Percentiles rank a stretch among this genome's conserved stretches.
These are phyloP conservation scores for Pogona vitticeps DNA, from an alignment of 2,113 vertebrate genomes.

Conservation along the genomic window DNA sequence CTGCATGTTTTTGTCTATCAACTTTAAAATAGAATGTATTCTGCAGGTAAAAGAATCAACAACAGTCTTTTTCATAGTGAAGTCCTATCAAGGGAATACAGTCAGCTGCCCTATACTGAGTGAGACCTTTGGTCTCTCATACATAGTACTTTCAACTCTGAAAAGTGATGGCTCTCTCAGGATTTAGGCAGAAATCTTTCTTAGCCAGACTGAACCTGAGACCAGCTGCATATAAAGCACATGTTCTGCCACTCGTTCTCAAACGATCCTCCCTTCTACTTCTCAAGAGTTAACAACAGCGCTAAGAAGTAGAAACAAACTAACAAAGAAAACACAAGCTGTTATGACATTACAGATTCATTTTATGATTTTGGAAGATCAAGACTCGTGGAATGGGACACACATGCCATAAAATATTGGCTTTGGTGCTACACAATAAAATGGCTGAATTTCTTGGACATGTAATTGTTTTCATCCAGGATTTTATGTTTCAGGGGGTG, in stretches of 20 bases:
- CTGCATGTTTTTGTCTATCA: not conserved
- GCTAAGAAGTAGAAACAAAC: not conserved
- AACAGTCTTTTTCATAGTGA: not conserved
- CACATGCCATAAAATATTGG: not conserved
- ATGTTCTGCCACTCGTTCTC: no score
- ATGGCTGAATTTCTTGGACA: not conserved
- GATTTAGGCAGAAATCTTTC: no score
- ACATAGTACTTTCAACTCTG: no score
- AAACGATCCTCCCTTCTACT: not conserved
- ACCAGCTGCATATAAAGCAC: no score
- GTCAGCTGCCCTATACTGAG: no score
- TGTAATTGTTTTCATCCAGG: not conserved
- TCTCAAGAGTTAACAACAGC: no score
- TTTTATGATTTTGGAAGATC: not conserved
- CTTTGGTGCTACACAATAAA: not conserved
- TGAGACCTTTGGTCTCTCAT: no score
- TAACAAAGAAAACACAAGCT: not conserved
- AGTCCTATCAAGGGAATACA: not conserved
- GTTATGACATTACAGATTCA: not conserved
- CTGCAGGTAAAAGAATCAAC: not conserved
- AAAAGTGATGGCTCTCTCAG: no score
- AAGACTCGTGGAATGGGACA: not conserved
- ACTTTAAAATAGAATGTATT: not conserved
- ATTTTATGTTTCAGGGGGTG: not conserved
- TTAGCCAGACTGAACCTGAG: no score